Conservation (phyloP, 2,888 invertebrate species). For the Harpalus rufipes region DNA sequence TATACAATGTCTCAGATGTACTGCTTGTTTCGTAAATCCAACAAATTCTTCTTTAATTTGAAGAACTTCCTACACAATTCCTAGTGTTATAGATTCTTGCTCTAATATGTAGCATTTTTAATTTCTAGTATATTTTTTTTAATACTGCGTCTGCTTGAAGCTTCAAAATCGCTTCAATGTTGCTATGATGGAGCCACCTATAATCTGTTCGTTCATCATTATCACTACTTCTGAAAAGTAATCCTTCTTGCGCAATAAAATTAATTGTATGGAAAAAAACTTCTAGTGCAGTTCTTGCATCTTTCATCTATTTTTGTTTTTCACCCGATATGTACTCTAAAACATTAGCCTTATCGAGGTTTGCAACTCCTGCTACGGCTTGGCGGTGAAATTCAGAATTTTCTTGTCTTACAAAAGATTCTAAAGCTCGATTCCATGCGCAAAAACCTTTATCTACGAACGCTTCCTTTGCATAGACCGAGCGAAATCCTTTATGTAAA, state of each 20-base stretch:
- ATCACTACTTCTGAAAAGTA: conserved; percentile 26
- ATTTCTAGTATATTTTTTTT: conserved; percentile 26
- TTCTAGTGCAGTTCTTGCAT: too few relatives aligned
- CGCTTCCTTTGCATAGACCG: too few relatives aligned
- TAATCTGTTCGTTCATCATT: conserved; percentile 18
- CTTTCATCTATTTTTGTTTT: too few relatives aligned
- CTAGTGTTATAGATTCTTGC: conserved; percentile 35
- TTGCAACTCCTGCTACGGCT: too few relatives aligned
- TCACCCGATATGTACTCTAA: too few relatives aligned
- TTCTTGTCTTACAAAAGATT: too few relatives aligned
- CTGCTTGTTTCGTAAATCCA: conserved; percentile 42
- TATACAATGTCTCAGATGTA: conserved; percentile 46
- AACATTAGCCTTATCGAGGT: too few relatives aligned
- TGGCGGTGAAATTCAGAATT: too few relatives aligned
- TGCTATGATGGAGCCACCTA: conserved; percentile 51
- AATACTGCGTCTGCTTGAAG: conserved; percentile 30
- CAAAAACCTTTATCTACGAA: too few relatives aligned
- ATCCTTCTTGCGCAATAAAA: conserved; percentile 53
- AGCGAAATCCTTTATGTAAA: too few relatives aligned
- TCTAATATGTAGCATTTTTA: conserved; percentile 42
- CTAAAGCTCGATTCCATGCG: too few relatives aligned
- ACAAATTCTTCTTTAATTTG: conserved; percentile 39
- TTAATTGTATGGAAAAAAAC: too few relatives aligned
- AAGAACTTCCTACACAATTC: conserved; percentile 26
- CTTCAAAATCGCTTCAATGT: conserved; percentile 44